Percentiles rank a stretch among this genome's conserved stretches.
Conservation (phyloP, 1,140 invertebrate genomes). For the Octopus sinensis region DNA sequence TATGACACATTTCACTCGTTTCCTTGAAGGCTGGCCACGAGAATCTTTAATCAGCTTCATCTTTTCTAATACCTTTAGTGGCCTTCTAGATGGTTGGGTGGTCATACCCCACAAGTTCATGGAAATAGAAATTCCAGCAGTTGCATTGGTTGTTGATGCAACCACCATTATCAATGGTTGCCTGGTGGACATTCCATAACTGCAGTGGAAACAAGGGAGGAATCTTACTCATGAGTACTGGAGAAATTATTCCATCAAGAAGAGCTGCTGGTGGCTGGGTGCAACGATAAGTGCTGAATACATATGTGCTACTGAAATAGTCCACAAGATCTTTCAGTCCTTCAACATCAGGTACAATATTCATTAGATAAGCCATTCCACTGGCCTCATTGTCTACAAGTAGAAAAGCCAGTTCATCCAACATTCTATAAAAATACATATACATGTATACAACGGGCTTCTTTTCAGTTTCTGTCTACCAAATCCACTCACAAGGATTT, state of each 20-base stretch:
- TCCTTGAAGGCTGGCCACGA: conserved; percentile 10
- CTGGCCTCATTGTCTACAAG: conserved; percentile 17
- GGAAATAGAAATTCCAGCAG: conserved; percentile 19
- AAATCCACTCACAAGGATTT: too few relatives aligned
- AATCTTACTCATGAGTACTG: conserved; percentile 1
- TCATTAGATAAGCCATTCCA: conserved; percentile 17
- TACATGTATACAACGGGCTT: not conserved
- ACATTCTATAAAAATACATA: conserved; percentile 26
- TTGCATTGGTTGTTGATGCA: conserved; percentile 23
- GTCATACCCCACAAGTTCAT: conserved; percentile 18
- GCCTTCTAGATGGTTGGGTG: conserved; percentile 20
- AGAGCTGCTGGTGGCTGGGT: conserved; percentile 1
- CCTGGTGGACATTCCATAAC: conserved; percentile 21
- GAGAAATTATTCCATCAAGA: not conserved
- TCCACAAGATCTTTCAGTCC: conserved; percentile 13
- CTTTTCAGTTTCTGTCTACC: too few relatives aligned
- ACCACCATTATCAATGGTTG: conserved; percentile 4
- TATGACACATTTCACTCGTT: conserved; percentile 1
- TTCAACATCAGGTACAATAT: conserved; percentile 15
- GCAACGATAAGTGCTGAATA: conserved; percentile 9
- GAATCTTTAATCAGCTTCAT: conserved; percentile 14
- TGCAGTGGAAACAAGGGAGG: conserved; percentile 16
- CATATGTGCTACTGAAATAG: conserved; percentile 26
- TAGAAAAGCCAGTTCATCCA: conserved; percentile 31
- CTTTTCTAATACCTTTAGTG: conserved; percentile 16